A percentile compares a stretch with the other conserved stretches of the same genome.
Evolutionary conservation across 2,888 invertebrate species (phyloP).

Genomic region (Halictus ligatus): DNA sequence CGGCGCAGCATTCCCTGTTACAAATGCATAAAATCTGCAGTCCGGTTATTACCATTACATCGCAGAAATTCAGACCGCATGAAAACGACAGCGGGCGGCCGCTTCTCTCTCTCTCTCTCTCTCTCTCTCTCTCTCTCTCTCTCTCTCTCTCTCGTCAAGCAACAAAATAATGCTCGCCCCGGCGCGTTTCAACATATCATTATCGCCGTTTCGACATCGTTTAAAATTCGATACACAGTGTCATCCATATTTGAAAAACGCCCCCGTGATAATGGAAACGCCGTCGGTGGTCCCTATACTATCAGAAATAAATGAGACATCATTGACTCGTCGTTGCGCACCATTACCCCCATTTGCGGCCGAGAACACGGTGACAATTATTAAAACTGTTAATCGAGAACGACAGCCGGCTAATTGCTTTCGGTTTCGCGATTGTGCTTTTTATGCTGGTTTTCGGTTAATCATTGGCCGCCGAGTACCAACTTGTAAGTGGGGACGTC

Average conservation of each 20-base stretch:
- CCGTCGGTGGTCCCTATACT: neutral
- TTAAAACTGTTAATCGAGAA: neutral
- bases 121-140: neutral
- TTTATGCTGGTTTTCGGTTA: neutral
- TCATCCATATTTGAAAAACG: neutral
- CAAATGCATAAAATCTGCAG: neutral
- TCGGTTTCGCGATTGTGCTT: neutral
- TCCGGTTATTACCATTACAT: constrained; percentile 6
- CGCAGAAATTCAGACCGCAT: neutral
- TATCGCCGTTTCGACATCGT: neutral
- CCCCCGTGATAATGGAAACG: neutral
- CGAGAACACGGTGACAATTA: neutral
- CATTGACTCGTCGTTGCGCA: neutral
- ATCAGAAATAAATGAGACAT: neutral
- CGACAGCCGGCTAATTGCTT: neutral
- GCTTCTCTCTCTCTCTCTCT: neutral
- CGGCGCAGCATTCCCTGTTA: neutral
- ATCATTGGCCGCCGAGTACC: neutral
- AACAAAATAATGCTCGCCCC: neutral
- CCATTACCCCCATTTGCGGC: constrained; percentile 4
- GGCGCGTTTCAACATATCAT: constrained; percentile 1
- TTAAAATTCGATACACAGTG: neutral
- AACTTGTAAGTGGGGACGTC: neutral
- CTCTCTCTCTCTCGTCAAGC: neutral
- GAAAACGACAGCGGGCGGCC: neutral